Base-by-base conservation (phyloP, 2,888 invertebrate species). In the Eilema sororculum region DNA sequence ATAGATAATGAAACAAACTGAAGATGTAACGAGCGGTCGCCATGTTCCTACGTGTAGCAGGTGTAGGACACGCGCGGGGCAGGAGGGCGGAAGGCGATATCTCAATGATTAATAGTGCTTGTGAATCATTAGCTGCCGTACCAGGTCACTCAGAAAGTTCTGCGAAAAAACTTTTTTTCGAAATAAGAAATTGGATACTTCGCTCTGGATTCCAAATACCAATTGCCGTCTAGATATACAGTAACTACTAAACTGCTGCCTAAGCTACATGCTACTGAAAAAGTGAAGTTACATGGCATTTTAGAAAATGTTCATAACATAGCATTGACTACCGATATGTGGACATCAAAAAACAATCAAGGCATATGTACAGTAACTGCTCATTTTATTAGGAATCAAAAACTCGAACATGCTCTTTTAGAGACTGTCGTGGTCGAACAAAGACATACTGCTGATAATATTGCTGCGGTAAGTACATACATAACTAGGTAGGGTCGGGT, bases 181-280 rank as follows among this genome's bases (percentile, higher is more conserved):
- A n/a, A n/a, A n/a, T n/a, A n/a, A n/a, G n/a, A n/a, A n/a, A n/a
- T n/a, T n/a, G n/a, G n/a, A n/a, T n/a, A n/a, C n/a, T n/a, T n/a
- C 8, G 62, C 62, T 28, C 24, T 68, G 16, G 62, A 68, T 61
- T 63, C 66, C 1, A 24, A 33, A 37, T 72, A 72, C 57, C n/a
- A 68, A 66, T 37, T 68, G 58, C 72, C 72, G 22, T 61, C 58
- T 20, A 72, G 72, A 68, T 41, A 33, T 46, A 68, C 46, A 33
- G 16, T 72, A 28, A 62, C 30, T 56, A 41, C 22, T 68, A 65
- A 71, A 60, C n/a, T n/a, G n/a, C 46, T 67, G 24, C 58, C 67
- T 22, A 68, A 33, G 66, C 57, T 24, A 24, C 57, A 57, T 57
- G 57, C 57, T 57, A 57, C 57, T 57, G 10, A 57, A 66, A 66